These are phyloP conservation scores for Enteromius treurensis DNA, from an alignment of 2,797 vertebrate genomes.

Conservation along the genomic window DNA sequence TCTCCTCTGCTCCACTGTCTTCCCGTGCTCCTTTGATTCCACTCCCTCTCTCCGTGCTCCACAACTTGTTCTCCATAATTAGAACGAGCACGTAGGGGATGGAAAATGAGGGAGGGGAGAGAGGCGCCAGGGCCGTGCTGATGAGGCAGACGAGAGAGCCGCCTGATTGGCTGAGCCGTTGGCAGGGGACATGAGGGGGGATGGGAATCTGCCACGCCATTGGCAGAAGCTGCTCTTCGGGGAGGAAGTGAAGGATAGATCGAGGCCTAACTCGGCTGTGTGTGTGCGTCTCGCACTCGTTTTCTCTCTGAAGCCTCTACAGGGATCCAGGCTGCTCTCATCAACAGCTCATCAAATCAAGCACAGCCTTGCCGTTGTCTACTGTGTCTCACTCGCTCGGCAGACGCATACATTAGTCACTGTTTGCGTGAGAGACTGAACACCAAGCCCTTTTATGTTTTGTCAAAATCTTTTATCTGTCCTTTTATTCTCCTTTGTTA, in stretches of 20 bases:
- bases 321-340: slow-evolving; percentile 59
- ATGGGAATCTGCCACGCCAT: slow-evolving; percentile 63
- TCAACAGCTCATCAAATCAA: slow-evolving; percentile 64
- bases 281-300: slow-evolving; percentile 45
- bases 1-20: slow-evolving; percentile 48
- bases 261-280: slow-evolving; percentile 54
- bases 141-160: slow-evolving; percentile 69
- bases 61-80: slow-evolving; percentile 75
- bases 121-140: slow-evolving; percentile 62
- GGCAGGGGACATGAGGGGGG: slow-evolving; percentile 68
- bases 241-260: slow-evolving; percentile 66
- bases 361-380: slow-evolving; percentile 53
- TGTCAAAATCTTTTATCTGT: slow-evolving; percentile 43
- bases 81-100: slow-evolving; percentile 72
- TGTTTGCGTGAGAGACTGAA: slow-evolving; percentile 29
- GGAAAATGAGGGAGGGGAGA: slow-evolving; percentile 57
- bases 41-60: slow-evolving; percentile 68
- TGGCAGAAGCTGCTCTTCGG: slow-evolving; percentile 66
- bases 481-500: slow-evolving; percentile 14
- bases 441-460: slow-evolving; percentile 40
- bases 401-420: slow-evolving; percentile 51
- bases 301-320: slow-evolving; percentile 53
- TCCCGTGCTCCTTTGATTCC: slow-evolving; percentile 59
- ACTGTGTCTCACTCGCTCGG: slow-evolving; percentile 44
- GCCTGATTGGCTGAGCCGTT: slow-evolving; percentile 73